Percentiles rank a stretch among this genome's conserved stretches.
Conservation (phyloP, 1,140 invertebrate genomes). For the Cyclargus thomasi region DNA sequence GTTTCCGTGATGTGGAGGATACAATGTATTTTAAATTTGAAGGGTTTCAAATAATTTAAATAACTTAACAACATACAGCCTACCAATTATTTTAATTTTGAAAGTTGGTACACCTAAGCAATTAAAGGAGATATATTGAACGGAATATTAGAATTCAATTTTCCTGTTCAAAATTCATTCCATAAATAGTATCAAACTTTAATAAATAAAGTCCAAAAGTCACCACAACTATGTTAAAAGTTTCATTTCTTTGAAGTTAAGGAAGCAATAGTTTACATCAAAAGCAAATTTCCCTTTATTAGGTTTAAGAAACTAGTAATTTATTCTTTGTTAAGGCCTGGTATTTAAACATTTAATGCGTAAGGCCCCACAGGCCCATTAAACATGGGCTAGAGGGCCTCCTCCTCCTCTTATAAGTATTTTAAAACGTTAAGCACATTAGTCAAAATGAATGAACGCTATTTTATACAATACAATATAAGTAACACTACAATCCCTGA, state of each 20-base stretch:
- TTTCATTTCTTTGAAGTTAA: background rate
- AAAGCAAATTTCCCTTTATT: background rate
- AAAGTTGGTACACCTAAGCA: too few species aligned
- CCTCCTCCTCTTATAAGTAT: too few species aligned
- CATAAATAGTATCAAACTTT: background rate
- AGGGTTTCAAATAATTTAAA: too few species aligned
- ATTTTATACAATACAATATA: too few species aligned
- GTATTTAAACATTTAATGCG: background rate
- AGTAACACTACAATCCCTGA: too few species aligned
- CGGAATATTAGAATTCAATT: background rate
- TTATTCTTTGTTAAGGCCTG: background rate
- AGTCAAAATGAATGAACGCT: too few species aligned
- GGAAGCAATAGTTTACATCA: conserved; percentile 5
- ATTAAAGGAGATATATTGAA: background rate
- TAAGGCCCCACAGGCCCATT: too few species aligned
- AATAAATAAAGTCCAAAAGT: background rate
- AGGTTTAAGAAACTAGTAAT: background rate
- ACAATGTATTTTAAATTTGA: background rate
- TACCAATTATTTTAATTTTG: too few species aligned
- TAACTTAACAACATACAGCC: too few species aligned
- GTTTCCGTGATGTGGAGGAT: background rate
- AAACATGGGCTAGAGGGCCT: too few species aligned
- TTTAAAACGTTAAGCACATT: too few species aligned
- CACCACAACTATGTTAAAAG: conserved; percentile 9
- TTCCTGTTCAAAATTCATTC: background rate